Percentiles rank a stretch among this genome's conserved stretches.
Evolutionary conservation across 2,888 invertebrate genomes (phyloP).

Genomic region (Temnothorax ravouxi): DNA sequence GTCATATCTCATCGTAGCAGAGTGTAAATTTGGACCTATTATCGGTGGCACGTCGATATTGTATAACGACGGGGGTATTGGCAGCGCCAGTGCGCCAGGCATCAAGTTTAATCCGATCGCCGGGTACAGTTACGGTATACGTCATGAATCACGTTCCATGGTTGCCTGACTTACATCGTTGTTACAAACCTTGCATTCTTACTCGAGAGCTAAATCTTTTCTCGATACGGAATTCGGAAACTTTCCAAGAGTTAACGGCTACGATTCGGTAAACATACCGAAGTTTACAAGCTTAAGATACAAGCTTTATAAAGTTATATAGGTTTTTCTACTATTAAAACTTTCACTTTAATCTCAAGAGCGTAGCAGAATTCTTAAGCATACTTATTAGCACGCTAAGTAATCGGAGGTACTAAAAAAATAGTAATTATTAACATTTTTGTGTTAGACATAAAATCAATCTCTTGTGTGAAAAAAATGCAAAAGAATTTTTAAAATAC

Average conservation of each 20-base stretch:
- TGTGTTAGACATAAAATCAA: background rate
- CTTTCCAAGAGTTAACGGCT: constrained; percentile 44
- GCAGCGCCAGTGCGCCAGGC: constrained; percentile 56
- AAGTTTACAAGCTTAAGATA: constrained; percentile 51
- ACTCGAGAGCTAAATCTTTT: constrained; percentile 42
- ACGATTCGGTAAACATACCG: constrained; percentile 46
- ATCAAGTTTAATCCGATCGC: constrained; percentile 75
- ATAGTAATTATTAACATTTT: background rate
- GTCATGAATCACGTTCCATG: constrained; percentile 68
- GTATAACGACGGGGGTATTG: constrained; percentile 60
- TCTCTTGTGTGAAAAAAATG: background rate
- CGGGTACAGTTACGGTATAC: constrained; percentile 59
- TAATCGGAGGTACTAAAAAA: constrained; percentile 9
- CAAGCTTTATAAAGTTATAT: constrained; percentile 55
- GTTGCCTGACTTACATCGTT: constrained; percentile 47
- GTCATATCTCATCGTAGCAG: constrained; percentile 57
- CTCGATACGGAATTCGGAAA: constrained; percentile 48
- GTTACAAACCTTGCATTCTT: constrained; percentile 46
- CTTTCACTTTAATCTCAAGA: constrained; percentile 50
- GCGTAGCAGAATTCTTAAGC: constrained; percentile 7
- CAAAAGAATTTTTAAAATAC: background rate
- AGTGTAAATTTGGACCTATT: constrained; percentile 61
- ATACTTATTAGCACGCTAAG: constrained; percentile 17
- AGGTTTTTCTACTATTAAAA: constrained; percentile 47
- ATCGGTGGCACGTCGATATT: constrained; percentile 60